These are phyloP conservation scores for Pyralis farinalis DNA, from an alignment of 2,888 invertebrate species.

Conservation along the genomic window DNA sequence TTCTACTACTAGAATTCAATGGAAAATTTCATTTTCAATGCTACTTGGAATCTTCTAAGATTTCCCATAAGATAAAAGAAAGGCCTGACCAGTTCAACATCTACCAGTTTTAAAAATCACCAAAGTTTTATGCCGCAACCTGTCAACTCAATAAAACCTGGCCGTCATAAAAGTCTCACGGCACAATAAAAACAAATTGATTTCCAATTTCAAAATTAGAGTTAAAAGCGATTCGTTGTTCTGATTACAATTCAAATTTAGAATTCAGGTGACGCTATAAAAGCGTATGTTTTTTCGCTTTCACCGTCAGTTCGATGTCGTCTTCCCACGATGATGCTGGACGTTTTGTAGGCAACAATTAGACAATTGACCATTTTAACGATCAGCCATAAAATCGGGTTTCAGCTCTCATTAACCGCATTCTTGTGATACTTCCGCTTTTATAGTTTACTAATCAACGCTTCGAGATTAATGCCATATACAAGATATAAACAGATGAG, in stretches of 20 bases:
- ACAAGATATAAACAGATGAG: too few species aligned
- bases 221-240: constrained; percentile 71
- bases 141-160: constrained; percentile 13
- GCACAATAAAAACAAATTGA: constrained; percentile 55
- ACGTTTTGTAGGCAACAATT: constrained; percentile 73
- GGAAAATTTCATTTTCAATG: too few species aligned
- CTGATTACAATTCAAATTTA: constrained; percentile 59
- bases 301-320: constrained; percentile 61
- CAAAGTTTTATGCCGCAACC: constrained; percentile 10
- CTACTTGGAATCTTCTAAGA: too few species aligned
- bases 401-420: constrained; percentile 78
- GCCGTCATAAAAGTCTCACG: constrained; percentile 29
- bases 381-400: constrained; percentile 75
- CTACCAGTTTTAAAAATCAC: constrained; percentile 1
- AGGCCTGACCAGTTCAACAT: neutral
- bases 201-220: constrained; percentile 45
- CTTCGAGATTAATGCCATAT: constrained; percentile 65
- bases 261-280: constrained; percentile 64
- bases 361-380: constrained; percentile 79
- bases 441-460: constrained; percentile 81
- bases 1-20: too few species aligned
- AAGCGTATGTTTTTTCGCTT: constrained; percentile 61
- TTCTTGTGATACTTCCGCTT: constrained; percentile 80
- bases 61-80: neutral
- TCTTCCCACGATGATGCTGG: constrained; percentile 75